These are phyloP conservation scores for Spodoptera littoralis DNA, from an alignment of 2,888 invertebrate genomes.

Conservation along the genomic window DNA sequence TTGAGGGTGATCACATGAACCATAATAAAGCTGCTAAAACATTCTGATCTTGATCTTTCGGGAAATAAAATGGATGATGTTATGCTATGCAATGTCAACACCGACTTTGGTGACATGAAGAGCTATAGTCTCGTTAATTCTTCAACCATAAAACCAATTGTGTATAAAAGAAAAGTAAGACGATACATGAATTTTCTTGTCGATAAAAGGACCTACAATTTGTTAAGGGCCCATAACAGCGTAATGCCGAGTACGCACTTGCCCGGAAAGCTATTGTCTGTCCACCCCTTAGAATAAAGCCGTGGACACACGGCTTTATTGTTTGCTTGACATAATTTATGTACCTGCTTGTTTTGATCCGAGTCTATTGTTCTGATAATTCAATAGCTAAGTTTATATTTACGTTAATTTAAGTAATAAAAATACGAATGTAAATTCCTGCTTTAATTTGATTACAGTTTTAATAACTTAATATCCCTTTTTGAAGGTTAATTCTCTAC, in stretches of 20 bases:
- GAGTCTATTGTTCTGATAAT: constrained; percentile 38
- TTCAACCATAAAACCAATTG: constrained; percentile 52
- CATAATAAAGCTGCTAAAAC: no score
- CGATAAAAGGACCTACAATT: constrained; percentile 64
- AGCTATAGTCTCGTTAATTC: constrained; percentile 28
- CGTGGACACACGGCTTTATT: constrained; percentile 59
- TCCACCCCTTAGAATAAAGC: constrained; percentile 58
- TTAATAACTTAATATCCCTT: no score
- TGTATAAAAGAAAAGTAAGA: constrained; percentile 47
- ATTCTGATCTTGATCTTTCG: no score
- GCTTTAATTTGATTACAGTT: no score
- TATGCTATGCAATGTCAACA: no score
- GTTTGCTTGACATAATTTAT: constrained; percentile 59
- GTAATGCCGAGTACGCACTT: constrained; percentile 61
- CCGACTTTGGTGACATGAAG: constrained; percentile 19
- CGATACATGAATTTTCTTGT: constrained; percentile 57
- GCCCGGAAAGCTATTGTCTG: constrained; percentile 67
- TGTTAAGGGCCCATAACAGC: constrained; percentile 59
- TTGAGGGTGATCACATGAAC: no score
- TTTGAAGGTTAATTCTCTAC: no score
- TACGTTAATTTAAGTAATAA: constrained; percentile 7
- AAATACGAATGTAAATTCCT: constrained; percentile 8
- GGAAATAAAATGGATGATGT: no score
- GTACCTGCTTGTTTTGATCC: constrained; percentile 43
- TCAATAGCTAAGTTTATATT: constrained; percentile 35